phyloP scores from a whole-genome alignment of 2,113 vertebrate genomes.

The Cervus canadensis region DNA sequence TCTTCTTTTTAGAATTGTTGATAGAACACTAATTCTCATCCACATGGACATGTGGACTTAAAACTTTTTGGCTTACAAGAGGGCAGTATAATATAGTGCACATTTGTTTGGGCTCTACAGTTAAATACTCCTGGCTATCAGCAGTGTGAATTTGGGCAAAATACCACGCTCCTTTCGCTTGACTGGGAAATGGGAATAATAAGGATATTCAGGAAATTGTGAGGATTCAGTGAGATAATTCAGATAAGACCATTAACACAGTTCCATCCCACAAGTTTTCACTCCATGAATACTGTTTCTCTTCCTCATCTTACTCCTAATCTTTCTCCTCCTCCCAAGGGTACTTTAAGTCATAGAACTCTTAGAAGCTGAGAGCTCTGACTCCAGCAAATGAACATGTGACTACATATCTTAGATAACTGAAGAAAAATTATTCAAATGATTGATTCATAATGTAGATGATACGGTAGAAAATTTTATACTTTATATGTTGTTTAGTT shows the following conservation, averaged over 20 bases:
- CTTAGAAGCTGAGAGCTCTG: background rate
- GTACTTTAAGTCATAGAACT: background rate
- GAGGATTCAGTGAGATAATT: background rate
- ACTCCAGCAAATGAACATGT: background rate
- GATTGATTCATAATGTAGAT: background rate
- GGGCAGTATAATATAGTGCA: background rate
- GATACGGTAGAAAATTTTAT: background rate
- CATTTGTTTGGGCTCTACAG: background rate
- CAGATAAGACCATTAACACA: background rate
- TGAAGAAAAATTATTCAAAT: background rate
- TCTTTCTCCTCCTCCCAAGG: background rate
- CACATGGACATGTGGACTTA: background rate
- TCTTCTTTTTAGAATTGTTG: background rate
- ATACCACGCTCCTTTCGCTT: background rate
- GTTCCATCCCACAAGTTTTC: background rate
- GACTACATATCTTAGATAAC: background rate
- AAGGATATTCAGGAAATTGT: background rate
- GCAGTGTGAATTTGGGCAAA: background rate
- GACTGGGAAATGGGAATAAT: background rate
- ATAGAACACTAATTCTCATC: background rate
- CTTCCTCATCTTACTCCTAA: background rate
- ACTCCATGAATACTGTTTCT: background rate
- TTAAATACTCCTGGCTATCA: background rate
- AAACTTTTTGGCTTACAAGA: background rate
- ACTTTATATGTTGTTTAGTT: background rate